These are phyloP conservation scores for Torymus tubicola DNA, from an alignment of 2,888 invertebrate species.

Conservation along the genomic window DNA sequence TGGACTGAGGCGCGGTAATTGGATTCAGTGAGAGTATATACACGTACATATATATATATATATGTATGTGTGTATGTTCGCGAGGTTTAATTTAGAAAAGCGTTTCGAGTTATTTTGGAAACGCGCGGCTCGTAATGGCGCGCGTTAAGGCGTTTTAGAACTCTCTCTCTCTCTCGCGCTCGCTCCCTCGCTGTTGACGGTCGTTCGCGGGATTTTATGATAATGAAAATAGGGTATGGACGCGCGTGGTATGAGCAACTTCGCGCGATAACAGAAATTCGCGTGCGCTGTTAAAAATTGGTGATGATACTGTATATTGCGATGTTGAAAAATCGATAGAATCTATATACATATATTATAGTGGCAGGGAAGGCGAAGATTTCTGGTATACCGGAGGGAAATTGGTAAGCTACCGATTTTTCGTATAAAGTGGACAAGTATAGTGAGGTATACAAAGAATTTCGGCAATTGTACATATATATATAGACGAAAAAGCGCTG, in stretches of 20 bases:
- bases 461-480: no score
- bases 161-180: background rate
- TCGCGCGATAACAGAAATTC: constrained; percentile 4
- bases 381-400: background rate
- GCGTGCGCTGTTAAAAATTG: background rate
- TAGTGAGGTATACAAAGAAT: no score
- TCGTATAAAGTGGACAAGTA: no score
- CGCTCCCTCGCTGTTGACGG: background rate
- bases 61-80: no score
- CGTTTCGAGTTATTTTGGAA: constrained; percentile 44
- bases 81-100: constrained; percentile 46
- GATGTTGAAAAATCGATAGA: background rate
- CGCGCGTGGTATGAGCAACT: no score
- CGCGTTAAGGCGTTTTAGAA: constrained; percentile 32
- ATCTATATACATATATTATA: background rate
- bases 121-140: constrained; percentile 17
- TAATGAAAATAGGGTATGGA: constrained; percentile 22
- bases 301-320: background rate
- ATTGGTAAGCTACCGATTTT: constrained; percentile 22
- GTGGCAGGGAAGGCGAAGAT: background rate
- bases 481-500: no score
- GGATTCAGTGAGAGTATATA: background rate
- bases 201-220: constrained; percentile 34
- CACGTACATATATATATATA: background rate
- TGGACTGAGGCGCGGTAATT: constrained; percentile 19